These are phyloP conservation scores for Branchipolynoe longqiensis DNA, from an alignment of 2,888 invertebrate species.

Conservation along the genomic window DNA sequence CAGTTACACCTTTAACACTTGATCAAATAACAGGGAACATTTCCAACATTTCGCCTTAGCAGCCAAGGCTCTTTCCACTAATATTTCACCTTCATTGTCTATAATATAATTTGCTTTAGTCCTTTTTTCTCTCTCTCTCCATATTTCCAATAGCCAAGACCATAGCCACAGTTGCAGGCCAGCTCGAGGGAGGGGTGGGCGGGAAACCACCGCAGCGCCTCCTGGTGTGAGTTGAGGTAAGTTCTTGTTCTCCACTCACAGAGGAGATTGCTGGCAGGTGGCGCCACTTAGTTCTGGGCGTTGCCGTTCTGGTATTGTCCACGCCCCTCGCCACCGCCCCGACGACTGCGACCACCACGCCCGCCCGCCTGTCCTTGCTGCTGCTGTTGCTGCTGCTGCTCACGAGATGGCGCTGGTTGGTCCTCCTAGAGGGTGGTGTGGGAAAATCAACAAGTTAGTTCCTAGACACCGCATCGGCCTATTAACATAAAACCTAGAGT, in stretches of 20 bases:
- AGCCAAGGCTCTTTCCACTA: constrained; percentile 1
- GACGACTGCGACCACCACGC: constrained; percentile 15
- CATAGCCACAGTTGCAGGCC: constrained; percentile 23
- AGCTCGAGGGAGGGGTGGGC: neutral
- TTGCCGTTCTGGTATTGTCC: constrained; percentile 44
- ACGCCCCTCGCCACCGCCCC: neutral
- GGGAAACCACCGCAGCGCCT: neutral
- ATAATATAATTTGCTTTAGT: no score
- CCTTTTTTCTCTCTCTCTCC: no score
- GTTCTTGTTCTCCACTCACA: constrained; percentile 20
- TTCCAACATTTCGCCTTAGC: constrained; percentile 30
- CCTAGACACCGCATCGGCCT: no score
- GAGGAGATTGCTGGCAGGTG: neutral
- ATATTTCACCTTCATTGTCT: no score
- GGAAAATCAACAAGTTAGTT: no score
- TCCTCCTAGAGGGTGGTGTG: no score
- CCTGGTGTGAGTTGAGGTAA: neutral
- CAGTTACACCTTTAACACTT: constrained; percentile 54
- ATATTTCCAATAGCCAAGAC: constrained; percentile 14
- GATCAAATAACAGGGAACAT: constrained; percentile 32
- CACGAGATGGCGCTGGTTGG: neutral
- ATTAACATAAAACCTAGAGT: no score
- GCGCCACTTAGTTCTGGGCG: neutral
- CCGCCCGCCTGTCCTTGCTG: no score
- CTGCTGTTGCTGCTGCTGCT: constrained; percentile 50